phyloP scores from a whole-genome alignment of 37 sponge, comb jelly and placozoan species.

The Amphimedon queenslandica region DNA sequence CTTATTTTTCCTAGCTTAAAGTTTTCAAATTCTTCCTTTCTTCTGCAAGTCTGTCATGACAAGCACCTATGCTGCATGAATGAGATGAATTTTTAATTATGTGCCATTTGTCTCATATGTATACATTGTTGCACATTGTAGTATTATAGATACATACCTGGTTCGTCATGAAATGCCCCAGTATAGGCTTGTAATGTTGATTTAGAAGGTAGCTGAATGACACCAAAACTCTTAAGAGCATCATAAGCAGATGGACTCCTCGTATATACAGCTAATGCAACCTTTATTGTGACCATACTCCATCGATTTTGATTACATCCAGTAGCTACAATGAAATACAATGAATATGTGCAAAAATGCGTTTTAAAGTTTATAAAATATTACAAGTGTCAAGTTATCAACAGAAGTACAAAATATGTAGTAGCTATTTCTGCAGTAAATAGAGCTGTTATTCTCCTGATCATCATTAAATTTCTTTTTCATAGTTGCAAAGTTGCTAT shows the following conservation, averaged over 20 bases:
- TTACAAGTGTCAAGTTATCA: too few species aligned
- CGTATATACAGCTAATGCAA: slow-evolving; percentile 25
- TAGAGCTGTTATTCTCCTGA: slow-evolving; percentile 19
- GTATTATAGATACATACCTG: slow-evolving; percentile 4
- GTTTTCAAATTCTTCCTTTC: slow-evolving; percentile 16
- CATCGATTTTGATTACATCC: slow-evolving; percentile 23
- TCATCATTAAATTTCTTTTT: slow-evolving; percentile 26
- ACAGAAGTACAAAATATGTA: too few species aligned
- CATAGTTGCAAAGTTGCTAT: slow-evolving; percentile 9
- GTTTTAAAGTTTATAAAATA: too few species aligned
- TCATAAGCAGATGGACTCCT: slow-evolving; percentile 30
- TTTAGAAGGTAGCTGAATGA: slow-evolving; percentile 19
- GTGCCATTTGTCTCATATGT: too few species aligned
- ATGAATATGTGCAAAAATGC: not conserved
- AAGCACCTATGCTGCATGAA: slow-evolving; percentile 23
- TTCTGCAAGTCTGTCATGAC: slow-evolving; percentile 21
- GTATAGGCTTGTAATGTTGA: slow-evolving; percentile 20
- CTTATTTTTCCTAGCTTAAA: slow-evolving; percentile 11
- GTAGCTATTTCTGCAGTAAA: not conserved
- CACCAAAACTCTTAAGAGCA: slow-evolving; percentile 23
- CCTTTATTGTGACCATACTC: slow-evolving; percentile 28
- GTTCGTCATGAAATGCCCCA: slow-evolving; percentile 22
- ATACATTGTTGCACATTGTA: not conserved
- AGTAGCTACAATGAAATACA: not conserved
- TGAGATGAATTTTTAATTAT: too few species aligned